phyloP scores from a whole-genome alignment of 37 sponge, comb jelly and placozoan species.

The Beroe forskalii region DNA sequence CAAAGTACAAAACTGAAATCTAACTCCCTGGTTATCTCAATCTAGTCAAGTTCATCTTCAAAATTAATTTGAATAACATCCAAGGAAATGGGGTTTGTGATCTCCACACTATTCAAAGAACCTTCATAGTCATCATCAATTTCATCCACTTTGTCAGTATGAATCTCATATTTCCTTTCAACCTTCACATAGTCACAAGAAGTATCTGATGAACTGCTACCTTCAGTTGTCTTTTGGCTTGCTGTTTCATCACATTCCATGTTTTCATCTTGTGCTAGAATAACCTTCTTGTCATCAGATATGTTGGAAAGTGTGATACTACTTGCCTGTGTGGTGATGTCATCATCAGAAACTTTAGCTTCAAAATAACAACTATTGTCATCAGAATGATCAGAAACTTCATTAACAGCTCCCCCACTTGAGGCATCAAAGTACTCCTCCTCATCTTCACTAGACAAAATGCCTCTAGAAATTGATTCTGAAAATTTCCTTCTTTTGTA shows the following conservation, averaged over 20 bases:
- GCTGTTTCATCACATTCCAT: constrained; percentile 20
- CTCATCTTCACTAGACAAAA: constrained; percentile 54
- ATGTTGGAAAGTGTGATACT: background rate
- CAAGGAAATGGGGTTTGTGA: constrained; percentile 31
- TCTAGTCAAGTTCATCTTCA: constrained; percentile 40
- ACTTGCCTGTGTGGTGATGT: background rate
- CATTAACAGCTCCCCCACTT: background rate
- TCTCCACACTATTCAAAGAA: background rate
- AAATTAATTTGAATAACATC: constrained; percentile 37
- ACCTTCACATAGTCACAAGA: constrained; percentile 45
- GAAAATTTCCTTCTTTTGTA: constrained; percentile 42
- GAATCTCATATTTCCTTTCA: background rate
- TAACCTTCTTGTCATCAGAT: background rate
- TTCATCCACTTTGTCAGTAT: background rate
- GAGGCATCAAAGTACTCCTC: constrained; percentile 56
- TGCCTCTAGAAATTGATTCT: constrained; percentile 15
- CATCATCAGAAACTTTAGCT: constrained; percentile 15
- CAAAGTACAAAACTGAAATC: background rate
- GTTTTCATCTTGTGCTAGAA: background rate
- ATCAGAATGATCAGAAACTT: constrained; percentile 39
- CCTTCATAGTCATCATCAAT: background rate
- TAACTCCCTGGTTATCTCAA: background rate
- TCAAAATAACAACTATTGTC: constrained; percentile 61
- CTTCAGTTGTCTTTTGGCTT: constrained; percentile 18
- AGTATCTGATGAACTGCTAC: constrained; percentile 54